Evolutionary conservation across 2,797 vertebrate species (phyloP), one percentile per base, ranked within the genome.

Genomic region (Schizopygopsis malacanthus): DNA sequence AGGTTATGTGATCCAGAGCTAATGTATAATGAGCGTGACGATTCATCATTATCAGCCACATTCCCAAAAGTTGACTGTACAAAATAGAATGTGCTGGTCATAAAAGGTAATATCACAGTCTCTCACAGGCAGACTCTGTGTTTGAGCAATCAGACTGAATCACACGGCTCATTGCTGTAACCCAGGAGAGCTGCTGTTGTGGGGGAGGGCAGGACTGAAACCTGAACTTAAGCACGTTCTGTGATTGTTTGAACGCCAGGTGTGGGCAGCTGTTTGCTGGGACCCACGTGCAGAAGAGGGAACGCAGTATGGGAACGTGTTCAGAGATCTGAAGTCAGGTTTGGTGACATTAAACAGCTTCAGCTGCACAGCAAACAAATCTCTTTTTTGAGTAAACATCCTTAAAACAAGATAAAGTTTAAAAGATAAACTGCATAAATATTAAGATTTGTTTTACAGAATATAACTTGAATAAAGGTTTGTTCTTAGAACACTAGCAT

Each of bases 201-300:
- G 54, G 47, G 70, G 76, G 20, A 37, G 50, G 45, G 50, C 33
- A 18, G 41, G 9, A 16, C 12, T 85, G 81, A 87, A 83, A 78
- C 20, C 37, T 87, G 50, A 86, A 81, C 82, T 63, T 52, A 18
- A 80, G 43, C 59, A 52, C 0, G 65, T 59, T 47, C 39, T 77
- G 41, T 43, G 54, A 73, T 61, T 65, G 54, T 70, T 47, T 65
- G 54, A 47, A 73, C 67, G 54, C 70, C 89, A 87, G 85, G 80
- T 87, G 85, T 88, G 77, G 47, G 52, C 89, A 87, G 85, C 85
- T 90, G 87, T 71, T 88, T 12, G 54, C 59, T 37, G 83, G 69
- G 52, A 56, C 70, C 65, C 76, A 37, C 67, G n/a, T 56, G 43
- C 37, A 84, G 28, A 70, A 75, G 25, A 86, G 41, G 54, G 10